Evolutionary conservation across 2,113 vertebrate species (phyloP), one percentile per base, ranked within the genome.

Genomic region (Nesoenas mayeri): DNA sequence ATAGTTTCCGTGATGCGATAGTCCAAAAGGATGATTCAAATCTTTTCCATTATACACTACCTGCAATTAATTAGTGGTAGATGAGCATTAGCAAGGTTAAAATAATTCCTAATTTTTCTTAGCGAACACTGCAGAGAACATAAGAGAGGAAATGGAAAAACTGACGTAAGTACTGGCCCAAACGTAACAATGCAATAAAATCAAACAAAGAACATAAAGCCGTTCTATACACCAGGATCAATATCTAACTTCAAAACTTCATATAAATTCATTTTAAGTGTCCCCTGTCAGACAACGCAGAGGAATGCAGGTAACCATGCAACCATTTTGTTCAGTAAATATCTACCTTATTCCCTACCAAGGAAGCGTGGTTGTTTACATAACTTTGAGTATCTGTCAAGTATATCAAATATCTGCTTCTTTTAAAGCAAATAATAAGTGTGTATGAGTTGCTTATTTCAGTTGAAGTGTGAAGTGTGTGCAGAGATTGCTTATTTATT

Each of bases 21-120:
- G 98, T 89, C 99, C 99, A 79, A 99, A 99, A 12, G 99, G 99
- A 94, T 99, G 99, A 96, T 99, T 99, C 84, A 99, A 84, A 96
- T 99, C 99, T 97, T 99, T 99, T 70, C 99, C 99, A 87, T 94
- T 99, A 97, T 99, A 99, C 79, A 99, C 98, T 96, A 99, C 98
- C 99, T 99, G 97, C 50, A 96, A 94, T 94, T 81, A 92, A 94
- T 95, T 88, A 95, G 89, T 20, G 74, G 25, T 48, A 84, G 79
- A 47, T 93, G 48, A 96, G 60, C 9, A 67, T 25, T 36, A 60
- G 29, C 38, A 85, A 73, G 13, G n/a, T 51, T 64, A 40, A 75
- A 70, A 48, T 24, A 50, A 48, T 24, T 24, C 38, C 8, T 42
- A 29, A 3, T 79, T 80, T 74, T 53, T 15, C 57, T 67, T 57